Conservation (phyloP, 2,888 invertebrate genomes). For the Pimpla rufipes region DNA sequence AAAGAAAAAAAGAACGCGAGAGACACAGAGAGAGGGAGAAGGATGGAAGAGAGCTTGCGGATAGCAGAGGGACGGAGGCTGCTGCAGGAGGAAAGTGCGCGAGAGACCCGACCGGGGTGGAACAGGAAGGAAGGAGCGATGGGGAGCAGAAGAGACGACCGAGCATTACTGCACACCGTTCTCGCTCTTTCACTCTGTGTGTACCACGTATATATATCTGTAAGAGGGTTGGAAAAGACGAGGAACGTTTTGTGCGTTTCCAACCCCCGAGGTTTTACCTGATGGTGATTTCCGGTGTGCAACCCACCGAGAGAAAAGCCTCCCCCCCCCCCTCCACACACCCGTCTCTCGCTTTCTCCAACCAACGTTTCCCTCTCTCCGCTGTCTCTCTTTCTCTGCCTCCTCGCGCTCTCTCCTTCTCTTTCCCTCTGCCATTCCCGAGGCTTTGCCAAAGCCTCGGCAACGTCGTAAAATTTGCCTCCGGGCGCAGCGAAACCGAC, state of each 20-base stretch:
- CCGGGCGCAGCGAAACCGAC: conserved; percentile 5
- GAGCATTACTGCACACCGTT: background rate
- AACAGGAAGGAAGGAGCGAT: conserved; percentile 41
- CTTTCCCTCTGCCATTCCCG: background rate
- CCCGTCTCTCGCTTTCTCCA: too few species aligned
- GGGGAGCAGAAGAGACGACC: conserved; percentile 13
- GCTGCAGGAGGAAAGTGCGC: conserved; percentile 40
- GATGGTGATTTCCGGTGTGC: conserved; percentile 41
- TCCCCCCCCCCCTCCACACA: too few species aligned
- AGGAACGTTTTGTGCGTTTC: conserved; percentile 32
- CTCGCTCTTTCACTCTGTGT: too few species aligned
- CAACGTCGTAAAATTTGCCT: conserved; percentile 12
- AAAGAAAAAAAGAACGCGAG: conserved; percentile 13
- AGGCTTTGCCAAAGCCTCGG: conserved; percentile 3
- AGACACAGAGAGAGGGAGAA: background rate
- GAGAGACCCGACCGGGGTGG: conserved; percentile 3
- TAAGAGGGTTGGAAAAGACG: conserved; percentile 17
- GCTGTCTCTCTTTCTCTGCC: background rate
- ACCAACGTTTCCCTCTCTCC: too few species aligned
- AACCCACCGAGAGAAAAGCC: conserved; percentile 15
- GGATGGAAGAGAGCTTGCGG: background rate
- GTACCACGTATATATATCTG: background rate
- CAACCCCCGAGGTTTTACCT: conserved; percentile 35
- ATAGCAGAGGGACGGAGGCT: conserved; percentile 1
- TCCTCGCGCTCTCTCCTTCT: background rate